phyloP scores from a whole-genome alignment of 2,888 invertebrate genomes.

The Automeris io region DNA sequence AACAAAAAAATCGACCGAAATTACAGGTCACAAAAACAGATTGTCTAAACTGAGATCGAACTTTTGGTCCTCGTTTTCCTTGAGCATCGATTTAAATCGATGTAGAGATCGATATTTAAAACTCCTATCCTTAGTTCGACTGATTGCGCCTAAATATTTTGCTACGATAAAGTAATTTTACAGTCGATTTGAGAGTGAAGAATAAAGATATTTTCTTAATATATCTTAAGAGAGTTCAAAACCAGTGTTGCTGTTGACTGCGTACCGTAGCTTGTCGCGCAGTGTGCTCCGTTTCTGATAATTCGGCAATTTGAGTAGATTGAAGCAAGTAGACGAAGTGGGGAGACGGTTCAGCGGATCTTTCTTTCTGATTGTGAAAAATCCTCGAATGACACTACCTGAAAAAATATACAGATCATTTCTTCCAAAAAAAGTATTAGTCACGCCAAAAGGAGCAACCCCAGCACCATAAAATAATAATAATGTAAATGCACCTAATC shows the following conservation, averaged over 20 bases:
- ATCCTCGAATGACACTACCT: conserved; percentile 97
- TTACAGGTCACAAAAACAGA: too few species aligned
- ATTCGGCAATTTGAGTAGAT: conserved; percentile 97
- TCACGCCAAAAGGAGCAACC: too few species aligned
- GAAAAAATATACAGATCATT: conserved; percentile 24
- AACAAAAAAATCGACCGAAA: too few species aligned
- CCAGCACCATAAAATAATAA: too few species aligned
- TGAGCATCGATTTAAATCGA: too few species aligned
- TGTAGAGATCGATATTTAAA: too few species aligned
- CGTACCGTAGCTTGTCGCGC: conserved; percentile 96
- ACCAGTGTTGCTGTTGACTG: conserved; percentile 98
- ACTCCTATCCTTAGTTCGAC: too few species aligned
- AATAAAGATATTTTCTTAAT: not conserved
- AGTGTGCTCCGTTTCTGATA: conserved; percentile 97
- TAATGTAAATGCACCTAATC: too few species aligned
- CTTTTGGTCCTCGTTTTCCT: too few species aligned
- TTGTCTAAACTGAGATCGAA: too few species aligned
- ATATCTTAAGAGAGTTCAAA: conserved; percentile 94
- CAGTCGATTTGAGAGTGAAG: not conserved
- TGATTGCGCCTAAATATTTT: too few species aligned
- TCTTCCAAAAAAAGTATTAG: not conserved
- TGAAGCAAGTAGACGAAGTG: conserved; percentile 99
- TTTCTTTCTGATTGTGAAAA: conserved; percentile 97
- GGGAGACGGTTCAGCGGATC: conserved; percentile 96
- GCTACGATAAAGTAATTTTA: too few species aligned